Conservation (phyloP, 2,888 invertebrate species). For the Epistrophe eligans region DNA sequence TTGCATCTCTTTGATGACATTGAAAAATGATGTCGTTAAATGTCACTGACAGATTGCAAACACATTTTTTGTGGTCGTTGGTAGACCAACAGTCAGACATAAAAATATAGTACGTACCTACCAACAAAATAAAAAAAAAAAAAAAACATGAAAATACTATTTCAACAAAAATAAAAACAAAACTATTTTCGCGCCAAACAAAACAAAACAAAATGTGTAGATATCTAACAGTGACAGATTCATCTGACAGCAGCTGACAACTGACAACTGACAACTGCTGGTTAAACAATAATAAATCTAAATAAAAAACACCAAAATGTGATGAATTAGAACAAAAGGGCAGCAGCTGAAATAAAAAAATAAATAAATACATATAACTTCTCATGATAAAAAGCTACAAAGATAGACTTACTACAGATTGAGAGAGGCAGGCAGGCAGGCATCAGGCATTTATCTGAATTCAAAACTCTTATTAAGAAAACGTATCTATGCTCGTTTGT, state of each 20-base stretch:
- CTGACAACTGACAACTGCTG: constrained; percentile 75
- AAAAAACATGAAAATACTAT: constrained; percentile 18
- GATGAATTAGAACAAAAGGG: constrained; percentile 73
- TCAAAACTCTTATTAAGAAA: constrained; percentile 67
- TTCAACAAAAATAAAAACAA: constrained; percentile 20
- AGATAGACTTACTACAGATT: neutral
- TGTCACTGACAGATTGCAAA: constrained; percentile 74
- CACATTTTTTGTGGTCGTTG: constrained; percentile 53
- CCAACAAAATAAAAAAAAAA: constrained; percentile 6
- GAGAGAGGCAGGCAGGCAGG: constrained; percentile 17
- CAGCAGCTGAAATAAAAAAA: constrained; percentile 39
- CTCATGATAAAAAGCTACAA: constrained; percentile 12
- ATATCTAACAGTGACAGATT: constrained; percentile 8
- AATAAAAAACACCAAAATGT: constrained; percentile 61
- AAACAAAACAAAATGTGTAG: constrained; percentile 14
- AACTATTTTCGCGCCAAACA: constrained; percentile 59
- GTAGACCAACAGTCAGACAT: constrained; percentile 70
- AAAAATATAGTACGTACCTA: constrained; percentile 39
- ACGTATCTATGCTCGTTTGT: constrained; percentile 3
- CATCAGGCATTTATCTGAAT: constrained; percentile 39
- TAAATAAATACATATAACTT: neutral
- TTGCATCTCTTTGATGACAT: constrained; percentile 46
- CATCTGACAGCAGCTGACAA: constrained; percentile 71
- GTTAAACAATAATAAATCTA: constrained; percentile 74
- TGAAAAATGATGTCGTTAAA: constrained; percentile 74